phyloP scores from a whole-genome alignment of 2,797 vertebrate species.

The Phalloptychus januarius region DNA sequence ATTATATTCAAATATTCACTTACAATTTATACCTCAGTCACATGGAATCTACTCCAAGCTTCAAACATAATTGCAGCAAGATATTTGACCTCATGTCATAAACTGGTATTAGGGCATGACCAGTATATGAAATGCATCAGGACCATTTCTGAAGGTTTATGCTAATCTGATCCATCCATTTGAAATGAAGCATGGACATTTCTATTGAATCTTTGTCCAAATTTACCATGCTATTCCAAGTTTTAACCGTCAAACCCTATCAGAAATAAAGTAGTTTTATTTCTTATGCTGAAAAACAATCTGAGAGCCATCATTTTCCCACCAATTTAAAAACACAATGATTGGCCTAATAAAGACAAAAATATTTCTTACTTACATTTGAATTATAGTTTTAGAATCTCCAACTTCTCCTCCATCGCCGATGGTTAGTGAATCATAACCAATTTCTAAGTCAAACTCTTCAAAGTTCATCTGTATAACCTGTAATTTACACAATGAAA shows the following conservation, averaged over 20 bases:
- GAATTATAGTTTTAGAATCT: constrained; percentile 94
- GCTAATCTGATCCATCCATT: not conserved
- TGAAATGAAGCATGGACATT: not conserved
- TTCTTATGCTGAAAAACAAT: not conserved
- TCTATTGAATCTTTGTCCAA: not conserved
- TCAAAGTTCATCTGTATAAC: constrained; percentile 99
- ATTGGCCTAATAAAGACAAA: not conserved
- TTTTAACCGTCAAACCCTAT: not conserved
- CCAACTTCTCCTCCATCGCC: constrained; percentile 97
- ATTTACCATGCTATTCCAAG: not conserved
- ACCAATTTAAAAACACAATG: not conserved
- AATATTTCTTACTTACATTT: constrained; percentile 89
- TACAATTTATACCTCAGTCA: not conserved
- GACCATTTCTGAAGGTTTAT: not conserved
- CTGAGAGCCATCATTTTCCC: not conserved
- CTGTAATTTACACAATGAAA: constrained; percentile 67
- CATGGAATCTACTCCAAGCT: not conserved
- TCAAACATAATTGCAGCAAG: not conserved
- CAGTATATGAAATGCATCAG: not conserved
- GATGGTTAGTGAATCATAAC: constrained; percentile 95
- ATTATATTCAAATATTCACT: not conserved
- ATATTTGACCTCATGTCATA: not conserved
- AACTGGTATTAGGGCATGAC: not conserved
- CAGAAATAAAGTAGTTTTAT: not conserved
- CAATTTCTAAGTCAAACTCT: constrained; percentile 97